These are phyloP conservation scores for Athalia circularis DNA, from an alignment of 2,888 invertebrate species.

Conservation along the genomic window DNA sequence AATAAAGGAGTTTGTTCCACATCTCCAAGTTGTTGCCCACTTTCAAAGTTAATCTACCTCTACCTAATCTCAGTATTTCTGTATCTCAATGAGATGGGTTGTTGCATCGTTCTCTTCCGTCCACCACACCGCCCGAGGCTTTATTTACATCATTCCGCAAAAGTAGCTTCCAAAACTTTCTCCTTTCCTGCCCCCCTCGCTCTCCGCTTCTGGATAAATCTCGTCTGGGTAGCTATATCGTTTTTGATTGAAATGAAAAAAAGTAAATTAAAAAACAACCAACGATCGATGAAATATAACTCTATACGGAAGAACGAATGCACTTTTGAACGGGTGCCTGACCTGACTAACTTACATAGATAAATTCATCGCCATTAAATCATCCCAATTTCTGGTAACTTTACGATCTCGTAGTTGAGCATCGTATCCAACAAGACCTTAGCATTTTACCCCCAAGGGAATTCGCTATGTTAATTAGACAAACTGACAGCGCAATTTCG, in stretches of 20 bases:
- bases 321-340: too few species aligned
- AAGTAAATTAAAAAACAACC: neutral
- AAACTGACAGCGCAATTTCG: conserved; percentile 33
- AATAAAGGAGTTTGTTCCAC: conserved; percentile 44
- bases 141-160: neutral
- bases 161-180: neutral
- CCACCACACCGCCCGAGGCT: neutral
- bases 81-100: conserved; percentile 34
- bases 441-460: conserved; percentile 5
- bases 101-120: conserved; percentile 5
- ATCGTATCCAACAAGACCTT: conserved; percentile 26
- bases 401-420: conserved; percentile 12
- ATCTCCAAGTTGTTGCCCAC: conserved; percentile 42
- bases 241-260: neutral
- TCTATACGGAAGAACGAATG: too few species aligned
- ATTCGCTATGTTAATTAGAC: conserved; percentile 35
- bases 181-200: too few species aligned
- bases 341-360: too few species aligned
- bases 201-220: neutral
- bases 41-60: conserved; percentile 42
- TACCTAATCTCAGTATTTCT: conserved; percentile 33
- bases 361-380: neutral
- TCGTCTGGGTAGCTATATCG: neutral
- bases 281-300: too few species aligned
- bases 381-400: conserved; percentile 19